Conservation (phyloP, 2,113 vertebrate species). For the Emydura subglobosa region DNA sequence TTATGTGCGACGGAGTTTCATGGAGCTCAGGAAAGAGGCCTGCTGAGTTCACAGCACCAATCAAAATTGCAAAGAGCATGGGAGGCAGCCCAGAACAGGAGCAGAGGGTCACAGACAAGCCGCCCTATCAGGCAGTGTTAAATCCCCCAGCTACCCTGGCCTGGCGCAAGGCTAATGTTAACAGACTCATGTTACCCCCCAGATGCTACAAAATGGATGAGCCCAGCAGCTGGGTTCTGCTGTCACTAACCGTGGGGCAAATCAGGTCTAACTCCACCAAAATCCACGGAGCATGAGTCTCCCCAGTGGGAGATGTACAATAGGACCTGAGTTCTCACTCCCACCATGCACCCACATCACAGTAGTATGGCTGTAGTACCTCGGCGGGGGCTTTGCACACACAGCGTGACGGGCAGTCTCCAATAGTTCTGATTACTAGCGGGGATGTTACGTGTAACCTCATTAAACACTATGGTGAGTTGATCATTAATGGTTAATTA, state of each 20-base stretch:
- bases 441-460: neutral
- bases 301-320: neutral
- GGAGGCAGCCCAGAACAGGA: rapidly evolving
- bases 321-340: neutral
- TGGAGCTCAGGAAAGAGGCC: neutral
- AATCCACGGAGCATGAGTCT: neutral
- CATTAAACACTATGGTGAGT: neutral
- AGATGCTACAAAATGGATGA: neutral
- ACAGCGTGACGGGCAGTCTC: neutral
- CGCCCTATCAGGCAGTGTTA: neutral
- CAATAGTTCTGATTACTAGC: neutral
- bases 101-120: neutral
- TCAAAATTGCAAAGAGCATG: neutral
- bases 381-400: too few relatives aligned
- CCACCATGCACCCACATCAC: neutral
- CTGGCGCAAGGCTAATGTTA: neutral
- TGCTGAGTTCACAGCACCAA: neutral
- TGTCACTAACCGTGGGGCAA: neutral
- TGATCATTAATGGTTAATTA: neutral
- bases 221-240: neutral
- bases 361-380: neutral
- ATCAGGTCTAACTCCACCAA: neutral
- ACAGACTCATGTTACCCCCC: neutral
- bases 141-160: neutral
- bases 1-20: neutral